phyloP scores from a whole-genome alignment of 2,888 invertebrate genomes.

The Neoascia interrupta region DNA sequence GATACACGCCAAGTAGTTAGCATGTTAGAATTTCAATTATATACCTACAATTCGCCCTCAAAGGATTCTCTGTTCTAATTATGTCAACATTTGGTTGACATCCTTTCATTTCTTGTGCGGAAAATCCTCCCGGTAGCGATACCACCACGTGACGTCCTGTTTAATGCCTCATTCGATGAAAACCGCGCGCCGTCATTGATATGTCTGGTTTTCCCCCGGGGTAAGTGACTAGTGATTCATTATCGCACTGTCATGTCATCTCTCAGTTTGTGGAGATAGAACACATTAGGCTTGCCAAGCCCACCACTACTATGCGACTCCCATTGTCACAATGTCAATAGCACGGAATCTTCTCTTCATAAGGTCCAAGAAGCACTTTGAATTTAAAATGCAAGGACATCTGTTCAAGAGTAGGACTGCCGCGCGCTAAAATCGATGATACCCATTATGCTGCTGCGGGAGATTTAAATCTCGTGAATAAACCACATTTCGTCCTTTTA shows the following conservation, averaged over 20 bases:
- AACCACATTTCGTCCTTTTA: constrained; percentile 33
- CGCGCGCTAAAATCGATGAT: constrained; percentile 35
- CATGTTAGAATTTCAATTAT: constrained; percentile 68
- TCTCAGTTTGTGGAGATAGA: constrained; percentile 1
- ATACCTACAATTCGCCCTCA: constrained; percentile 48
- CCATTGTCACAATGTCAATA: constrained; percentile 66
- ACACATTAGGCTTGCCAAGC: constrained; percentile 58
- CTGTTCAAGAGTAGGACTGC: constrained; percentile 77
- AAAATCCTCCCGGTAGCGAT: constrained; percentile 17
- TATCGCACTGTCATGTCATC: constrained; percentile 61
- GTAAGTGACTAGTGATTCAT: constrained; percentile 68
- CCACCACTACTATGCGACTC: not conserved
- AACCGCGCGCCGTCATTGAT: constrained; percentile 36
- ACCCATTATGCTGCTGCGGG: constrained; percentile 64
- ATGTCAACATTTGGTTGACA: constrained; percentile 64
- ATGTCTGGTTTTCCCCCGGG: constrained; percentile 53
- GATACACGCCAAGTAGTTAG: constrained; percentile 47
- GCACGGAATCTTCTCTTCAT: not conserved
- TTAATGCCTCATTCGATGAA: constrained; percentile 47
- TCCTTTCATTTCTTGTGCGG: constrained; percentile 47
- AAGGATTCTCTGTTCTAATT: constrained; percentile 64
- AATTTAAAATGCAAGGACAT: constrained; percentile 77
- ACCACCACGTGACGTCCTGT: constrained; percentile 56
- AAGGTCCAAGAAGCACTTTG: not conserved
- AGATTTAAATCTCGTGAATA: constrained; percentile 58